phyloP scores from a whole-genome alignment of 30 jellyfish, hydroid and myxozoan genomes.

The Aurelia aurita region DNA sequence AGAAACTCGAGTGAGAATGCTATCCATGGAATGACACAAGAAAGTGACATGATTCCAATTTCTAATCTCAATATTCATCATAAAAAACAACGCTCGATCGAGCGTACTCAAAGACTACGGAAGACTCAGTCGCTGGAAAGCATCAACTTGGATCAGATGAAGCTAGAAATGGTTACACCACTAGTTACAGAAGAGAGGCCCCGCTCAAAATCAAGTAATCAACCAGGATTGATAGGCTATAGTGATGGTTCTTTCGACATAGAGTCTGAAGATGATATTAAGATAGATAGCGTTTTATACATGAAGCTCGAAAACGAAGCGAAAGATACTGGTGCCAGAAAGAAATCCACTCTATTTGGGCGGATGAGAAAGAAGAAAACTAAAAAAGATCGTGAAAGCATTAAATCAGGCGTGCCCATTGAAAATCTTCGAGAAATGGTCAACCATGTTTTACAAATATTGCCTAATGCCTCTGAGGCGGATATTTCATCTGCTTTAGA shows the following conservation, averaged over 20 bases:
- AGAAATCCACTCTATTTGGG: slow-evolving; percentile 31
- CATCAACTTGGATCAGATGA: slow-evolving; percentile 7
- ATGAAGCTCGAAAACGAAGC: slow-evolving; percentile 41
- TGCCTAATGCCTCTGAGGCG: slow-evolving; percentile 39
- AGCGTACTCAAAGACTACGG: slow-evolving; percentile 41
- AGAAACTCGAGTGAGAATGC: background rate
- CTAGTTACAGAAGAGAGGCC: background rate
- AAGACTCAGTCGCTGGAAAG: slow-evolving; percentile 66
- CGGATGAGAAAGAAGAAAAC: slow-evolving; percentile 19
- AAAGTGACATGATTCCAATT: background rate
- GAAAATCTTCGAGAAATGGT: background rate
- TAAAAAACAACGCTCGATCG: slow-evolving; percentile 16
- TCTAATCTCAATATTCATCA: background rate
- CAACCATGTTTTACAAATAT: background rate
- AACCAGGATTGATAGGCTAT: background rate
- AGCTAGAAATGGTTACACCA: background rate
- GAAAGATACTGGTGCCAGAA: slow-evolving; percentile 1
- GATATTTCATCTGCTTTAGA: slow-evolving; percentile 35
- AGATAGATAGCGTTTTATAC: slow-evolving; percentile 34
- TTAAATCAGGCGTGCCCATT: background rate
- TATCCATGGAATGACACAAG: background rate
- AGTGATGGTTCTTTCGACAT: background rate
- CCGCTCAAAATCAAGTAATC: slow-evolving; percentile 13
- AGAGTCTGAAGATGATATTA: slow-evolving; percentile 22
- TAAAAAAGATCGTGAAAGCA: slow-evolving; percentile 8